Evolutionary conservation across 1,140 invertebrate species (phyloP).

Genomic region (Vollenhovia emeryi): DNA sequence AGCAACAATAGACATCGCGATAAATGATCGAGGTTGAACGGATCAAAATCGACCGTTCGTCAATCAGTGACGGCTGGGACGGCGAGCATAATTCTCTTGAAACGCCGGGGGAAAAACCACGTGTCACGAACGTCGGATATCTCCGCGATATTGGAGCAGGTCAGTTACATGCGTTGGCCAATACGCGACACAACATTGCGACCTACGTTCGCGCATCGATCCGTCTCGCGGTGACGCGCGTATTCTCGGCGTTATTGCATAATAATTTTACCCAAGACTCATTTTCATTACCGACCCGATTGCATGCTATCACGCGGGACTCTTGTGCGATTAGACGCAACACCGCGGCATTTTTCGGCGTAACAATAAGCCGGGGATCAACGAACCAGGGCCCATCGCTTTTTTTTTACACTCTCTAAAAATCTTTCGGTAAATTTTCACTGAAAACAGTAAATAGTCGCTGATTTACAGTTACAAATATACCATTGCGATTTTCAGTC

Average conservation of each 20-base stretch:
- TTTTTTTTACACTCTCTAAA: too few species aligned
- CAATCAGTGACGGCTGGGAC: not conserved
- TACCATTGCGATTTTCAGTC: too few species aligned
- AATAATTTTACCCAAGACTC: conserved; percentile 29
- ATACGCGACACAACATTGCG: not conserved
- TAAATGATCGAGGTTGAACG: not conserved
- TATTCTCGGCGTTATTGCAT: conserved; percentile 4
- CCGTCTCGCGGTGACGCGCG: not conserved
- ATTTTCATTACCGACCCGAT: conserved; percentile 9
- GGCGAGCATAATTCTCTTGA: not conserved
- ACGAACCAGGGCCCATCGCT: not conserved
- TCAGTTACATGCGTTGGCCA: not conserved
- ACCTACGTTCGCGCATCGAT: conserved; percentile 19
- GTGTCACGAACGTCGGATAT: not conserved
- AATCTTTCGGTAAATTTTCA: too few species aligned
- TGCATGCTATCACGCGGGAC: not conserved
- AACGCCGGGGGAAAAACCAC: not conserved
- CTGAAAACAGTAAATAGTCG: too few species aligned
- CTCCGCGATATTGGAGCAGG: not conserved
- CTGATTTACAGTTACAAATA: too few species aligned
- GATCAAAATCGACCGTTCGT: not conserved
- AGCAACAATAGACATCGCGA: not conserved
- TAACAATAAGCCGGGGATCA: too few species aligned
- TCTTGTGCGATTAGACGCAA: not conserved
- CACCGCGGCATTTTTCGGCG: not conserved